phyloP scores from a whole-genome alignment of 2,113 vertebrate species.

The Artemisiospiza belli region DNA sequence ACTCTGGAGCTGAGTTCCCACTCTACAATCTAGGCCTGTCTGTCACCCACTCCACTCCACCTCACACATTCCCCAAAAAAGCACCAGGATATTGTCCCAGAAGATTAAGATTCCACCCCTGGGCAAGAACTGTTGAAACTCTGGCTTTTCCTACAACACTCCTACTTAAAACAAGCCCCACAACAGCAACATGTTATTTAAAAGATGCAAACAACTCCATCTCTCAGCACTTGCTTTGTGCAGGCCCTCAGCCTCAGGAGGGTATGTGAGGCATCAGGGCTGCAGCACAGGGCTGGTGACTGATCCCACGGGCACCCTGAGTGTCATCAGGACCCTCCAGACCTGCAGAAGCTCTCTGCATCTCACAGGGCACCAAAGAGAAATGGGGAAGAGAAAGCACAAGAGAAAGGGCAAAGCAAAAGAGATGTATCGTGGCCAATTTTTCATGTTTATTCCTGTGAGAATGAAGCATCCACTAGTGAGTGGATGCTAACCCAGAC shows the following conservation, averaged over 20 bases:
- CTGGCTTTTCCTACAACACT: not conserved
- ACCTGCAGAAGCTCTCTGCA: not conserved
- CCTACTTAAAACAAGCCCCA: not conserved
- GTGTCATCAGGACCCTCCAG: rapidly evolving
- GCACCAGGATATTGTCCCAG: not conserved
- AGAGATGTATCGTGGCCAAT: no score
- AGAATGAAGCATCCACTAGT: no score
- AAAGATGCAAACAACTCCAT: not conserved
- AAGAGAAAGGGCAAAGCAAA: no score
- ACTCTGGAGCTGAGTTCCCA: not conserved
- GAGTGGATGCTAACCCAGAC: no score
- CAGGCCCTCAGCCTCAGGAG: not conserved
- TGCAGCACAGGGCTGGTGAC: not conserved
- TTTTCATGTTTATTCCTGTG: no score
- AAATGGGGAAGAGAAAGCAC: no score
- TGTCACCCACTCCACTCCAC: not conserved
- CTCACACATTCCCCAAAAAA: rapidly evolving
- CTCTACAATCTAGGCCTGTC: not conserved
- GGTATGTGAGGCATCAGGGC: not conserved
- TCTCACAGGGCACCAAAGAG: not conserved
- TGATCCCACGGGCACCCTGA: no score
- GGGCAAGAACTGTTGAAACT: not conserved
- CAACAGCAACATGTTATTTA: not conserved
- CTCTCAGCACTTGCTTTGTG: not conserved
- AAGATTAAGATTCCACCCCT: not conserved